A percentile compares a stretch with the other conserved stretches of the same genome.
Conservation (phyloP, 30 jellyfish, hydroid and myxozoan species). For the Hydractinia symbiolongicarpus region DNA sequence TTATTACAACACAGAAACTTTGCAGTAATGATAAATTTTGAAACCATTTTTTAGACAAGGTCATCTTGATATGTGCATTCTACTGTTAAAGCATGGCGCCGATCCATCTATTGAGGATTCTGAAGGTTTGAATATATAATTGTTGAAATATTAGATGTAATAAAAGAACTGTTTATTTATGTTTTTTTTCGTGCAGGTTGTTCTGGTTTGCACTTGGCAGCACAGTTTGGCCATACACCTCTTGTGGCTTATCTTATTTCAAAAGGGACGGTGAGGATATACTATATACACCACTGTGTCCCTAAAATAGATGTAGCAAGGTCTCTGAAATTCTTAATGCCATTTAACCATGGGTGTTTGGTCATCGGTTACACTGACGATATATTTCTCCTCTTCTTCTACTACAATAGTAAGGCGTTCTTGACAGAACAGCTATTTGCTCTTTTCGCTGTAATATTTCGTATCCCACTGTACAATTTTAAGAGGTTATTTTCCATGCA, state of each 20-base stretch:
- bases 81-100: conserved; percentile 75
- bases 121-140: conserved; percentile 45
- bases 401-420: too few relatives aligned
- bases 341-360: not conserved
- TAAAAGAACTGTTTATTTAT: too few relatives aligned
- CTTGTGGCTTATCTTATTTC: conserved; percentile 78
- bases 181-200: conserved; percentile 45
- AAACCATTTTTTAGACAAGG: conserved; percentile 60
- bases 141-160: not conserved
- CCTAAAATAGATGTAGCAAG: too few relatives aligned
- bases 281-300: not conserved
- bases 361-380: not conserved
- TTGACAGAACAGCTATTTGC: too few relatives aligned
- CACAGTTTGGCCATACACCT: conserved; percentile 90
- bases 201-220: conserved; percentile 80
- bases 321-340: not conserved
- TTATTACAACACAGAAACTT: too few relatives aligned
- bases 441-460: too few relatives aligned
- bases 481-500: too few relatives aligned
- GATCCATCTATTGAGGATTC: conserved; percentile 78
- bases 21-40: too few relatives aligned
- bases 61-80: conserved; percentile 59
- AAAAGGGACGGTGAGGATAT: conserved; percentile 61
- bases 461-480: too few relatives aligned
- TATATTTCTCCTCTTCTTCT: not conserved